Evolutionary conservation across 2,797 vertebrate species (phyloP), one percentile per base, ranked within the genome.

Genomic region (Malurus splendens): DNA sequence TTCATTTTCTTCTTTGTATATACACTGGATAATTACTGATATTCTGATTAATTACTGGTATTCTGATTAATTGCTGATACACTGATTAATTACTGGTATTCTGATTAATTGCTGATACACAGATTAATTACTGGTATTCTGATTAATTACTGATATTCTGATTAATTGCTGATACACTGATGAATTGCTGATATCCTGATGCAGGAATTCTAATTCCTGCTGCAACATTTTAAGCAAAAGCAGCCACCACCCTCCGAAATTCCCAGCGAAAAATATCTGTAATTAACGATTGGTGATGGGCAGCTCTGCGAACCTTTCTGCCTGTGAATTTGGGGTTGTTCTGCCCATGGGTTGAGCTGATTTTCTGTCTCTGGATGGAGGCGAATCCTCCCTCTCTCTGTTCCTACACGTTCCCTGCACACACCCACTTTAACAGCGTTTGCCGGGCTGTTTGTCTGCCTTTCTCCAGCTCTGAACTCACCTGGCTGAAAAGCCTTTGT

Each of bases 341-440:
- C 57, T 74, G 71, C 38, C 48, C 32, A 18, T 22, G 76, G 47
- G 20, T 1, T 47, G 54, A 89, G 61, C 52, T 84, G 33, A 71
- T 68, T 76, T 38, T 18, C 2, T 18, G 0, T 1, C 44, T 48
- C 2, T 16, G 75, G 27, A 61, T 39, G 57, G 14, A 64, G 78
- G 28, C 41, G 64, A 84, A 79, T 61, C 82, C 79, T 87, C 44
- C 68, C 22, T 16, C 44, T 27, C 81, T 90, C 45, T 93, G 92
- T 87, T 68, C 81, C 67, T 91, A 48, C 91, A 80, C 1, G 88
- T 59, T 66, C 56, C 20, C 18, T 7, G 81, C 65, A 30, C 91
- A 90, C 86, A 68, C 92, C 88, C 94, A 52, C 32, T 51, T 23
- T 7, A 80, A 54, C 9, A 10, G 77, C 83, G 3, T 59, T 25